Conservation (phyloP, 2,113 vertebrate species). For the Limanda limanda region DNA sequence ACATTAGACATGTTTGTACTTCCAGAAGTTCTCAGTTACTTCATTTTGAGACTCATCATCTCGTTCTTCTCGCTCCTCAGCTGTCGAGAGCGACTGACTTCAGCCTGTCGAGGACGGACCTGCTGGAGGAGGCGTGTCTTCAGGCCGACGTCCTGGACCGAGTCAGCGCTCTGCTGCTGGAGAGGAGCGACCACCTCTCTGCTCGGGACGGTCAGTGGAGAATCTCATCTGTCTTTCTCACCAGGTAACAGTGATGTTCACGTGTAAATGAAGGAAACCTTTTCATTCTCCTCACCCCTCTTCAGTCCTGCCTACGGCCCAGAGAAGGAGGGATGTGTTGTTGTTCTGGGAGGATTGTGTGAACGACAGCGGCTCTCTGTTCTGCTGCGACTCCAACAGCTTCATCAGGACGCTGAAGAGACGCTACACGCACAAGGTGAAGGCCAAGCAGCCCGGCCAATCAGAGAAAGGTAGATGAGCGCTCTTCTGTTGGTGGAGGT, state of each 20-base stretch:
- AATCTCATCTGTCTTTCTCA: not conserved
- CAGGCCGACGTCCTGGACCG: constrained; percentile 76
- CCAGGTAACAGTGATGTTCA: not conserved
- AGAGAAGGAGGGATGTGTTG: constrained; percentile 83
- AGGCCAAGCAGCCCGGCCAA: constrained; percentile 90
- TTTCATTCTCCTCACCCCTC: not conserved
- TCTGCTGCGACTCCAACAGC: constrained; percentile 81
- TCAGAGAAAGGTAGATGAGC: constrained; percentile 86
- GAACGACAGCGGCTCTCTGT: constrained; percentile 62
- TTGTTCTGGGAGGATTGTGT: constrained; percentile 89
- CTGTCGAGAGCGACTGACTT: constrained; percentile 61
- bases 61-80: constrained; percentile 53
- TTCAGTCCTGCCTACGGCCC: constrained; percentile 87
- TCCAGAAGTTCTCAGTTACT: no score
- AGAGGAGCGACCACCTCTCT: constrained; percentile 64
- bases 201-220: constrained; percentile 69
- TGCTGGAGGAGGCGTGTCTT: constrained; percentile 76
- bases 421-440: constrained; percentile 84
- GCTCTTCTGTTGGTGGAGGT: no score
- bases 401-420: constrained; percentile 86
- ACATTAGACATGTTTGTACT: not conserved
- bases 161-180: constrained; percentile 70
- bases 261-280: not conserved
- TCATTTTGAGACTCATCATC: no score
- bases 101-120: constrained; percentile 48